phyloP scores from a whole-genome alignment of 2,113 vertebrate genomes.

The Probosciger aterrimus region DNA sequence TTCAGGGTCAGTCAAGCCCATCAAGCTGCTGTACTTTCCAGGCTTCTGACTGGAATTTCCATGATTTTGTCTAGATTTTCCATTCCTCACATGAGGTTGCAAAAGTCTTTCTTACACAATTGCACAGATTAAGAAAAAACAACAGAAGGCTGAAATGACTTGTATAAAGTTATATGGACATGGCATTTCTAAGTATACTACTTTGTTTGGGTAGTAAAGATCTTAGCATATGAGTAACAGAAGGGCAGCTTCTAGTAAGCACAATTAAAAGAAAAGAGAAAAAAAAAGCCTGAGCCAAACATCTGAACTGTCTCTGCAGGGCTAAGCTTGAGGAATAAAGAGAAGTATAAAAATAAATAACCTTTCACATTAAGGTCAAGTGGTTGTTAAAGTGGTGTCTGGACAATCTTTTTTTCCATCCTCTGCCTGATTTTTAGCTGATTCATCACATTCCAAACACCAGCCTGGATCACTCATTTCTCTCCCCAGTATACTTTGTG shows the following conservation, averaged over 20 bases:
- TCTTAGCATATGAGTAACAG: conserved; percentile 1
- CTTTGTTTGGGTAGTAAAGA: conserved; percentile 6
- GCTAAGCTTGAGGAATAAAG: conserved; percentile 5
- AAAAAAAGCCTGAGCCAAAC: neutral
- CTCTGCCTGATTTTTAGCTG: conserved; percentile 39
- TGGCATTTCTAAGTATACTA: neutral
- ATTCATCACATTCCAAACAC: neutral
- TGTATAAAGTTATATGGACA: neutral
- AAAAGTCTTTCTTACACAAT: neutral
- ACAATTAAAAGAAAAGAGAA: neutral
- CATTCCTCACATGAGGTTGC: neutral
- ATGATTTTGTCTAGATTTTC: neutral
- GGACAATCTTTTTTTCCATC: conserved; percentile 30
- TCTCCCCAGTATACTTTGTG: neutral
- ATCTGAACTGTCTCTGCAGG: conserved; percentile 33
- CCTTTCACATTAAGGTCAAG: conserved; percentile 40
- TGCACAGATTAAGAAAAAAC: neutral
- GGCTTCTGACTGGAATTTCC: neutral
- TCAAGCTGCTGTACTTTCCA: neutral
- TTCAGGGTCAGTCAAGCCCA: neutral
- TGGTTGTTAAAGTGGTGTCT: conserved; percentile 32
- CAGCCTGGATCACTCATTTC: conserved; percentile 13
- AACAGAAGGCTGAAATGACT: neutral
- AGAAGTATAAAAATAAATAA: conserved; percentile 30
- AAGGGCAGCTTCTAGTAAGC: neutral